Base-by-base conservation (phyloP, 2,888 invertebrate species). In the Drosophila acutilabella region DNA sequence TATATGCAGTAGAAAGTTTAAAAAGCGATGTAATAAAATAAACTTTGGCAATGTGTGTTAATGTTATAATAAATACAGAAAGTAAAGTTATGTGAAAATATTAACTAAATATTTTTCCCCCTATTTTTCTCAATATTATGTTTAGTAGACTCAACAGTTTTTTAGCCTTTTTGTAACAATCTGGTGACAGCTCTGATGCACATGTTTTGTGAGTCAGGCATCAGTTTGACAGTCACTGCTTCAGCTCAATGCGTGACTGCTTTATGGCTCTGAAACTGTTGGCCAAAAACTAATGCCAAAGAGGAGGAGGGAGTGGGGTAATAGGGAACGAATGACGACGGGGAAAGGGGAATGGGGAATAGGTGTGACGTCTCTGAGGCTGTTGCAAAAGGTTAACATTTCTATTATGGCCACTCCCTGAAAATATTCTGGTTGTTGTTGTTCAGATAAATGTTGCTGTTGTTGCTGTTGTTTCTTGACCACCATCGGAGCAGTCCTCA, bases 311-410 rank as follows among this genome's bases (percentile, higher is more conserved):
- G 14, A 2, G 8, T 7, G 36, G 8, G 11, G 20, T 3, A 3
- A 20, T n/a, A n/a, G n/a, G n/a, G n/a, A n/a, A n/a, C n/a, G n/a
- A n/a, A n/a, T n/a, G n/a, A n/a, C n/a, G n/a, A 20, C 20, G 20
- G 7, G 4, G 40, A 8, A 44, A 10, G 23, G 48, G 26, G 18
- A 2, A 20, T 8, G 16, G 23, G 41, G 41, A 30, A 16, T 53
- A 69, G 64, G 69, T 61, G 64, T 64, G 72, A 69, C 69, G 74
- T 50, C 64, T 42, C 47, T 23, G 41, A 48, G 59, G 57, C 62
- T 50, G 53, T 58, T 41, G 72, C 78, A 74, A 81, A 86, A 90
- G 89, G 84, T 83, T 89, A 89, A 90, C 89, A 90, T 88, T 90
- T 90, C 88, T 90, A 90, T 90, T 90, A 89, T 70, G 74, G 74